phyloP scores from a whole-genome alignment of 2,797 vertebrate genomes.

The Alosa sapidissima region DNA sequence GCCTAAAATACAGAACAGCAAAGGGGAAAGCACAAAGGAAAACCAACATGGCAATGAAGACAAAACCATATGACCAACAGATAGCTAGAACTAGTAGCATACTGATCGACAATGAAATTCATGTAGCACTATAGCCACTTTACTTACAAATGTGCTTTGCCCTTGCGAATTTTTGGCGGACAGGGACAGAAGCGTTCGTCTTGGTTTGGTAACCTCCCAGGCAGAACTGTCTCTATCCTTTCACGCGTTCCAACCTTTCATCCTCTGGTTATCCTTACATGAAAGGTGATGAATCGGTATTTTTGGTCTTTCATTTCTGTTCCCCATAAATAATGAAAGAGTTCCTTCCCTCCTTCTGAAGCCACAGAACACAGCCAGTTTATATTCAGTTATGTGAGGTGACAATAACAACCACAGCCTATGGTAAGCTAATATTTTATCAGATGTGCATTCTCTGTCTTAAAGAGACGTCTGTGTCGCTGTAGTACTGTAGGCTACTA shows the following conservation, averaged over 20 bases:
- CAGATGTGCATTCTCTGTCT: not conserved
- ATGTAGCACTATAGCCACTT: not conserved
- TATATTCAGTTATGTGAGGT: not conserved
- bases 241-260: conserved; percentile 52
- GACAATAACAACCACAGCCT: not conserved
- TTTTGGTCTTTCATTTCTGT: conserved; percentile 43
- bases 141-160: not conserved
- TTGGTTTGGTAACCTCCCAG: conserved; percentile 16
- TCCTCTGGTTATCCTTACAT: conserved; percentile 56
- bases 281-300: conserved; percentile 51
- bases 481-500: not conserved
- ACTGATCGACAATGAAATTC: not conserved
- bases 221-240: conserved; percentile 34
- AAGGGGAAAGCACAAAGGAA: not conserved
- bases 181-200: not conserved
- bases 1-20: not conserved
- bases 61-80: not conserved
- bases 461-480: not conserved
- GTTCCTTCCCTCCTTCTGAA: not conserved
- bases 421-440: not conserved
- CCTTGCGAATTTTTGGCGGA: not conserved
- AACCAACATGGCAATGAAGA: not conserved
- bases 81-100: not conserved
- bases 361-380: not conserved
- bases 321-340: conserved; percentile 58